Base-by-base conservation (phyloP, 2,113 vertebrate species). In the Clarias batrachus region DNA sequence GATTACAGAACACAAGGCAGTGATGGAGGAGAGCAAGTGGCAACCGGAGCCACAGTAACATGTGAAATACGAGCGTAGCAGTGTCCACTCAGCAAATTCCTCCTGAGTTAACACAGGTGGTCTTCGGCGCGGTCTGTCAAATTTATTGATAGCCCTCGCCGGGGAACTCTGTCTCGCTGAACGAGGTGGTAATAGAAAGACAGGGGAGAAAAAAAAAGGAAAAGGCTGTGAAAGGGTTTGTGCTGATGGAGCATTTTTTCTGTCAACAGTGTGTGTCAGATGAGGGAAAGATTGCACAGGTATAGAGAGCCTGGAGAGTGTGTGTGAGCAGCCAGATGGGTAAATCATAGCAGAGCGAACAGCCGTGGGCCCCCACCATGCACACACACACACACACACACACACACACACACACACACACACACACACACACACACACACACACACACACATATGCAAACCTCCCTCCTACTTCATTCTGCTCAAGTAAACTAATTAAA, bases 401-500 rank as follows among this genome's bases (percentile, higher is more conserved):
- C n/a, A n/a, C n/a, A n/a, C n/a, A n/a, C n/a, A n/a, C n/a, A n/a
- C n/a, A 73, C 9, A 48, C 30, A 86, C 87, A 79, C 73, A 41
- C 73, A 66, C 13, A 37, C 68, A 33, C 71, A 62, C 66, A 83
- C 56, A 86, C 65, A 85, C 48, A 83, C 57, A 85, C 85, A 78
- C 77, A 30, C 79, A 52, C 48, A n/a, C 41, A n/a, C 65, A 54
- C 56, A 84, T 30, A 84, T 60, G 84, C 65, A 82, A 70, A 57
- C 88, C 78, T 81, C 70, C 86, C 81, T 84, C 87, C 87, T 33
- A 84, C 87, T 88, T 86, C 88, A 91, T 92, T 93, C 90, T 89
- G 91, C 89, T 91, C 92, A 93, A 94, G 92, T 93, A 87, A 92
- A 94, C 93, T 94, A 92, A 94, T 95, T 94, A 94, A 92, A 91